These are phyloP conservation scores for Rhyacophila evoluta DNA, from an alignment of 2,888 invertebrate genomes.

Conservation along the genomic window DNA sequence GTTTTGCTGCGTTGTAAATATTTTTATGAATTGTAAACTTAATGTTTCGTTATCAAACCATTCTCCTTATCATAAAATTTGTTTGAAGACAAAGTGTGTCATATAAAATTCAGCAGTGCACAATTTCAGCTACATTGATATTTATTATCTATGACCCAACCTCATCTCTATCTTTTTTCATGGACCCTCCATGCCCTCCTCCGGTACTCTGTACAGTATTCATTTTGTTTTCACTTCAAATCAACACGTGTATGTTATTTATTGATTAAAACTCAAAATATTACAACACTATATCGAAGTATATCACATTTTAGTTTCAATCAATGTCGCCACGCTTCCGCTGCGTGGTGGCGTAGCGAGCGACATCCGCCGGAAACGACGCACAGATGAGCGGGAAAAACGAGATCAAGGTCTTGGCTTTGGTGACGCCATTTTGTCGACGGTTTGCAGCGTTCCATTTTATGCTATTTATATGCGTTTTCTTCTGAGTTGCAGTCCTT, in stretches of 20 bases:
- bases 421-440: not conserved
- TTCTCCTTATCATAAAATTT: no score
- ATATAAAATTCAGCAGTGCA: no score
- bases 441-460: constrained; percentile 3
- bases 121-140: no score
- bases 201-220: constrained; percentile 76
- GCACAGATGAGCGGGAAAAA: not conserved
- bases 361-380: constrained; percentile 20
- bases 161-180: constrained; percentile 72
- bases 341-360: not conserved
- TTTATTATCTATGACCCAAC: constrained; percentile 55
- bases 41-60: no score
- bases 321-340: not conserved
- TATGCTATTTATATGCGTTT: not conserved
- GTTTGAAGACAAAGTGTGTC: no score
- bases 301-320: not conserved
- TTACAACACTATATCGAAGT: not conserved
- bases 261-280: not conserved
- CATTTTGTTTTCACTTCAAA: constrained; percentile 60
- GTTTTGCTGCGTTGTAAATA: no score
- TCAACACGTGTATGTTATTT: not conserved
- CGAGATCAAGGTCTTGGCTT: constrained; percentile 8
- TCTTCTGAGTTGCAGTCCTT: no score
- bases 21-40: no score
- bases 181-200: constrained; percentile 69